Evolutionary conservation across 1,140 invertebrate genomes (phyloP).

Genomic region (Eupristina koningsbergeri): DNA sequence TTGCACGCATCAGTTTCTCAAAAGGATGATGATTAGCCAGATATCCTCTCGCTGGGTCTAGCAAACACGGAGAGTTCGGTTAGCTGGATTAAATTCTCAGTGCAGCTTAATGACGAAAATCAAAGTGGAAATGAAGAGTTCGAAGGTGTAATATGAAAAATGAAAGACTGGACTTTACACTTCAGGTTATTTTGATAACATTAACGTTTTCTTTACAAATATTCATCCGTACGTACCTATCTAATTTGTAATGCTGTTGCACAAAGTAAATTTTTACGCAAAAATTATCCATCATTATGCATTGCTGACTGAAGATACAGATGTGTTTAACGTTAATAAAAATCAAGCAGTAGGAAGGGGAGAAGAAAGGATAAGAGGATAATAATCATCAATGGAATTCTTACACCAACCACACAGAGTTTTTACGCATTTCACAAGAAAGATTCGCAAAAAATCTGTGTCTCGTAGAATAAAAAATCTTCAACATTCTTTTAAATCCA

Average conservation of each 20-base stretch:
- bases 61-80: constrained; percentile 30
- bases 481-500: background rate
- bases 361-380: background rate
- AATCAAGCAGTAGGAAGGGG: too few species aligned
- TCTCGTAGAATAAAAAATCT: constrained; percentile 30
- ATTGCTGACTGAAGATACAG: constrained; percentile 23
- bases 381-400: constrained; percentile 27
- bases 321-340: constrained; percentile 20
- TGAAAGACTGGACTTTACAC: background rate
- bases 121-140: constrained; percentile 41
- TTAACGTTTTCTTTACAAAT: too few species aligned
- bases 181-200: too few species aligned
- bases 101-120: constrained; percentile 3
- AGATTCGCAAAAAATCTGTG: background rate
- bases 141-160: background rate
- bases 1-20: background rate
- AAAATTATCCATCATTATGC: too few species aligned
- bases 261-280: constrained; percentile 20
- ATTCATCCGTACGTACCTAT: too few species aligned
- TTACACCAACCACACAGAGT: constrained; percentile 6
- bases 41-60: background rate
- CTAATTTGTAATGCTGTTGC: too few species aligned
- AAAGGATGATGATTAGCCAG: constrained; percentile 22
- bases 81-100: background rate
- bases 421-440: background rate